Percentiles rank a stretch among this genome's conserved stretches.
Evolutionary conservation across 2,113 vertebrate genomes (phyloP).

Genomic region (Pollimyrus isidori): DNA sequence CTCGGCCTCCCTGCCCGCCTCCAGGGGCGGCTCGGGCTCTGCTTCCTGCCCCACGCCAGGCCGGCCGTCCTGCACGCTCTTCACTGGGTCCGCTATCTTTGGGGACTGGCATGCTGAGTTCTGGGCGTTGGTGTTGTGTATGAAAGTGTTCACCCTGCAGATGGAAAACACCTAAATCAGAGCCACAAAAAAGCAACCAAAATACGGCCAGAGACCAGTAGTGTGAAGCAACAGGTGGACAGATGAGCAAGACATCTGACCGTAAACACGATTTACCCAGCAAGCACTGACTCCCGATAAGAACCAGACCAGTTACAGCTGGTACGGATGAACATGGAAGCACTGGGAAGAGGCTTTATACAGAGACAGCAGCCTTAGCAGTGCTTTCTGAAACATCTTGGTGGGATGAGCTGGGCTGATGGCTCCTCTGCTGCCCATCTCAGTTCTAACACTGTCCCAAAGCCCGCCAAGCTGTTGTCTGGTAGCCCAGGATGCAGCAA

Average conservation of each 20-base stretch:
- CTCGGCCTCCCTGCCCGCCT: conserved; percentile 48
- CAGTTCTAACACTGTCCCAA: background rate
- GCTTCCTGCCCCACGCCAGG: conserved; percentile 56
- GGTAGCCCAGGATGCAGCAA: background rate
- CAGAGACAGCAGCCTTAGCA: background rate
- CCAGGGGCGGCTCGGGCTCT: conserved; percentile 51
- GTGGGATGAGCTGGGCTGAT: background rate
- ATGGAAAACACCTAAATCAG: conserved; percentile 24
- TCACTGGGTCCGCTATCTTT: conserved; percentile 77
- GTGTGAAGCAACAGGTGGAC: background rate
- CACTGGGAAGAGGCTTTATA: background rate
- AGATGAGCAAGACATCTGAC: background rate
- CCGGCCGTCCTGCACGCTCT: conserved; percentile 66
- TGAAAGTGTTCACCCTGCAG: conserved; percentile 71
- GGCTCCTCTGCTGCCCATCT: background rate
- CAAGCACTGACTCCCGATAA: background rate
- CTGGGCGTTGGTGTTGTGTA: conserved; percentile 80
- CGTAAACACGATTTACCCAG: background rate
- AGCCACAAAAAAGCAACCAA: background rate
- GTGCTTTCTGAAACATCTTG: background rate
- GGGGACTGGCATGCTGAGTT: conserved; percentile 80
- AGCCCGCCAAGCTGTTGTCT: background rate
- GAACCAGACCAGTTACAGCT: background rate
- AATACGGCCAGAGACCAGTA: background rate
- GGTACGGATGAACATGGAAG: background rate